Base-by-base conservation (phyloP, 1,140 invertebrate genomes). In the Teleogryllus occipitalis region DNA sequence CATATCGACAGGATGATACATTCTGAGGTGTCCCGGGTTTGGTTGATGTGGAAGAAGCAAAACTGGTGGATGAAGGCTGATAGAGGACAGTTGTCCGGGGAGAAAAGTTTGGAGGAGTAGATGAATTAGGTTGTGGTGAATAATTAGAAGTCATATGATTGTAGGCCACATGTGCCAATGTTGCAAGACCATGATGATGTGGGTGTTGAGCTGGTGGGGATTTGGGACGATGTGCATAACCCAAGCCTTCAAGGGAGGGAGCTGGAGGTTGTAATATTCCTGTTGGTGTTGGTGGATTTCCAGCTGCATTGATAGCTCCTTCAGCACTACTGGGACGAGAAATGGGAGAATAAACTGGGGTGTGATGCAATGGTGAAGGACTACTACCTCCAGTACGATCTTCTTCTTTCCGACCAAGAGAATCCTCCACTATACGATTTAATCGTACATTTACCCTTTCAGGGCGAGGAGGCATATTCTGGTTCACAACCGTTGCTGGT, bases 291-390 rank as follows among this genome's bases (percentile, higher is more conserved):
- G 80, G 75, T 7, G 80, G 75, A 77, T 88, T 79, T 39, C 76
- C 76, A 7, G 49, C 8, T 8, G 78, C 15, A 8, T 82, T 82
- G 78, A 15, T 10, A 18, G 49, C 86, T 8, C 89, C 90, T 81
- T 92, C 91, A 8, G 90, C 87, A 83, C 90, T 91, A 78, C 88
- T 89, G 0, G 91, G 92, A 81, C 92, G 87, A 21, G 92, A 93
- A 80, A 93, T 92, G 7, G 92, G 91, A 80, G 93, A 94, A 81
- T 91, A 92, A n/a, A 87, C 85, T 80, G 85, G 84, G 75, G 85
- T 83, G 47, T 82, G 81, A 47, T 76, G 79, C 15, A 77, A 21
- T 0, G 79, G 79, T 10, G 79, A 80, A 6, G 79, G 79, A 72
- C 75, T 74, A 27, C 27, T 78, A n/a, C 27, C 77, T 47, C 75